Evolutionary conservation across 64 coral and sea anemone genomes (phyloP).

Genomic region (Porites australiensis): DNA sequence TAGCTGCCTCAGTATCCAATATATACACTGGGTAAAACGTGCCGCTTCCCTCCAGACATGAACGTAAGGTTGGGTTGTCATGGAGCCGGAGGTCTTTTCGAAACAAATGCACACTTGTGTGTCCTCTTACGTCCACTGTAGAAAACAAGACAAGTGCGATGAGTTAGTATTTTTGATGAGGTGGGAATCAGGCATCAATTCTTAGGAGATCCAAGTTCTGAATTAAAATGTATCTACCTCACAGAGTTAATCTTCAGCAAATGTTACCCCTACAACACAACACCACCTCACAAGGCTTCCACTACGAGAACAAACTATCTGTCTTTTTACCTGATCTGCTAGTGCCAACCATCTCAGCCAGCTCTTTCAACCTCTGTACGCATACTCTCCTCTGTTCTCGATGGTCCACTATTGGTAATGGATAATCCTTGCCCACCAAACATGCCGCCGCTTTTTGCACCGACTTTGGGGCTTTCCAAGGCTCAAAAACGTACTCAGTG

Average conservation of each 20-base stretch:
- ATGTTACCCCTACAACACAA: too few species aligned
- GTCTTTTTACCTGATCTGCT: neutral
- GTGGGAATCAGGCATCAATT: too few species aligned
- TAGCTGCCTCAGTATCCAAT: slow-evolving; percentile 51
- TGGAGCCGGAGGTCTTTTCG: slow-evolving; percentile 82
- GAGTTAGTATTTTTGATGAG: neutral
- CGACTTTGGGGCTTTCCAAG: slow-evolving; percentile 76
- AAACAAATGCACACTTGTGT: slow-evolving; percentile 77
- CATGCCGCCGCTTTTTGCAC: slow-evolving; percentile 67
- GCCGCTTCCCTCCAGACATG: slow-evolving; percentile 51
- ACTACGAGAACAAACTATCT: too few species aligned
- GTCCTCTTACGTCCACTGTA: neutral
- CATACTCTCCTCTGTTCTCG: slow-evolving; percentile 55
- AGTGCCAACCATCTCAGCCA: neutral
- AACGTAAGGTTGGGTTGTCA: slow-evolving; percentile 72
- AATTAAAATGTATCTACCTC: too few species aligned
- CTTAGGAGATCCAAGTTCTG: too few species aligned
- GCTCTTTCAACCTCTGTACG: slow-evolving; percentile 47
- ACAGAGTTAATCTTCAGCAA: too few species aligned
- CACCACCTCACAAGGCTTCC: too few species aligned
- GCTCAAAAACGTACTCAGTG: slow-evolving; percentile 76
- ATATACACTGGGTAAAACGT: slow-evolving; percentile 76
- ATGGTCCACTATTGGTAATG: slow-evolving; percentile 55
- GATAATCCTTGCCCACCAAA: slow-evolving; percentile 79
- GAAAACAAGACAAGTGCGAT: neutral